These are phyloP conservation scores for Herminia tarsipennalis DNA, from an alignment of 2,888 invertebrate genomes.

Conservation along the genomic window DNA sequence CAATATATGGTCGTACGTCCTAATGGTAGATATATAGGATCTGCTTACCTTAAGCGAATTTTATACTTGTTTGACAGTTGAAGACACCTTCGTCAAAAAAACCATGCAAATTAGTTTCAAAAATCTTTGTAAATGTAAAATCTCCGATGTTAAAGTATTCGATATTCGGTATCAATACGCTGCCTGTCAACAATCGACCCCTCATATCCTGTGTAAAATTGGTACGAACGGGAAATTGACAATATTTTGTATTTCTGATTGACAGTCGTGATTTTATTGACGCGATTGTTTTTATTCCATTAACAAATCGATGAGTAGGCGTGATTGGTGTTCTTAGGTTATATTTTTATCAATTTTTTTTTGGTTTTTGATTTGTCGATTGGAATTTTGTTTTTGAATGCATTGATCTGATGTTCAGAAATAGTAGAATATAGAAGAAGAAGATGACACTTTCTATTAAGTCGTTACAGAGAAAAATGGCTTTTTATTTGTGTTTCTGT, in stretches of 20 bases:
- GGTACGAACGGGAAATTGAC: slow-evolving; percentile 56
- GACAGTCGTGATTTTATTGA: slow-evolving; percentile 53
- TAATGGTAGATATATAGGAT: too few relatives aligned
- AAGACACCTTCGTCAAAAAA: too few relatives aligned
- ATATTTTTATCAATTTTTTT: background rate
- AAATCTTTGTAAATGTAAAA: background rate
- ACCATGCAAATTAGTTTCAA: background rate
- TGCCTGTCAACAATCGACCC: slow-evolving; percentile 51
- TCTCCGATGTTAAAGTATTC: slow-evolving; percentile 8
- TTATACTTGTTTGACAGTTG: too few relatives aligned
- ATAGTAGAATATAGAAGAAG: too few relatives aligned
- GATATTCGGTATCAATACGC: slow-evolving; percentile 30
- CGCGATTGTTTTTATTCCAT: slow-evolving; percentile 41
- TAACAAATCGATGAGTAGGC: slow-evolving; percentile 15
- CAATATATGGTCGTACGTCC: too few relatives aligned
- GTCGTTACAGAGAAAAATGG: too few relatives aligned
- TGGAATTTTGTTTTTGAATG: too few relatives aligned
- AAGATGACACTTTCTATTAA: too few relatives aligned
- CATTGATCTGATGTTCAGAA: too few relatives aligned
- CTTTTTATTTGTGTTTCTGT: too few relatives aligned
- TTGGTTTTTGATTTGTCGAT: slow-evolving; percentile 2
- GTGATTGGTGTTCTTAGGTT: slow-evolving; percentile 11
- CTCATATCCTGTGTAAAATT: slow-evolving; percentile 58
- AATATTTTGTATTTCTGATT: slow-evolving; percentile 56
- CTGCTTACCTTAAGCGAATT: too few relatives aligned